A percentile compares a stretch with the other conserved stretches of the same genome.
phyloP scores from a whole-genome alignment of 1,140 invertebrate genomes.

The Lepidotrigona ventralis region DNA sequence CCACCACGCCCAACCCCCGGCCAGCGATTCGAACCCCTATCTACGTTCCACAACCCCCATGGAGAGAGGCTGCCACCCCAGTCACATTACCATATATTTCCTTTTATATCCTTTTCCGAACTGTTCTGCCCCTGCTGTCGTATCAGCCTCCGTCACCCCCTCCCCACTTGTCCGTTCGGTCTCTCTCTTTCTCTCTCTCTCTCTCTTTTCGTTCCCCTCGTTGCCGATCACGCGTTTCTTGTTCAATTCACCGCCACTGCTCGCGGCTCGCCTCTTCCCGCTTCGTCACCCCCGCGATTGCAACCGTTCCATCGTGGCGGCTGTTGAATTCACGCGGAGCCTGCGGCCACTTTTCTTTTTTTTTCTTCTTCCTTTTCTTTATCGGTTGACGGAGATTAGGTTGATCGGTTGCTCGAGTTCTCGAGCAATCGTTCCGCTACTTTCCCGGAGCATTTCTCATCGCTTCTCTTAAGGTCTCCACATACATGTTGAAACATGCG shows the following conservation, averaged over 20 bases:
- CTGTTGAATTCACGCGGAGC: constrained; percentile 31
- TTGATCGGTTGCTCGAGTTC: constrained; percentile 24
- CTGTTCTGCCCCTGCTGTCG: constrained; percentile 39
- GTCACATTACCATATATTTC: constrained; percentile 78
- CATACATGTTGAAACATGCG: too few species aligned
- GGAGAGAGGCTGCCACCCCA: constrained; percentile 66
- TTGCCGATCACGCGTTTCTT: not conserved
- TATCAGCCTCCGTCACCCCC: constrained; percentile 39
- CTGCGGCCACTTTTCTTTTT: constrained; percentile 15
- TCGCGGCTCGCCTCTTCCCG: constrained; percentile 20
- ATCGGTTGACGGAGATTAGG: constrained; percentile 35
- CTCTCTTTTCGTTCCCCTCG: constrained; percentile 4
- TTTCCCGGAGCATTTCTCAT: fast-evolving
- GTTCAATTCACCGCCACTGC: not conserved
- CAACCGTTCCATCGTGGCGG: not conserved
- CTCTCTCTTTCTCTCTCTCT: too few species aligned
- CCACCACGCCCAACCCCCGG: constrained; percentile 79
- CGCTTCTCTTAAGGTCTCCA: not conserved
- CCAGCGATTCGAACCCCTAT: constrained; percentile 68
- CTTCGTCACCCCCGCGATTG: constrained; percentile 47
- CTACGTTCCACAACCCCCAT: constrained; percentile 50
- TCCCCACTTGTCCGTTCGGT: constrained; percentile 18
- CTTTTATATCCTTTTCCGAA: constrained; percentile 72
- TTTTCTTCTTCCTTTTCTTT: not conserved
- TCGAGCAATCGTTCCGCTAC: not conserved